Conservation (phyloP, 2,797 vertebrate genomes). For the Pangasius macronema region DNA sequence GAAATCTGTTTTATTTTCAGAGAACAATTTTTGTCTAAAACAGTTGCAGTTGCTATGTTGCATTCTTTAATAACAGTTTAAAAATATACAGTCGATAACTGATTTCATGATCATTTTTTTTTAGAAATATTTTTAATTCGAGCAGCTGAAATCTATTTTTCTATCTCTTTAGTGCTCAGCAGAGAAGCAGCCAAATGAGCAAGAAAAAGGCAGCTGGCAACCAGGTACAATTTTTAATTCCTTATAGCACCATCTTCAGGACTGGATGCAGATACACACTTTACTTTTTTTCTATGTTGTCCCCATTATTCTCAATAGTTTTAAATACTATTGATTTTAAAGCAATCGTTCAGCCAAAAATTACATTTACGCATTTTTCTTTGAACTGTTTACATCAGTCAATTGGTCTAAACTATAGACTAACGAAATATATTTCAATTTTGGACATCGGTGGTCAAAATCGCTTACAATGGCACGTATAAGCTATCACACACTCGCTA, state of each 20-base stretch:
- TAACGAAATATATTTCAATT: too few species aligned
- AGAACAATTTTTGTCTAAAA: neutral
- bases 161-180: constrained; percentile 84
- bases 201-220: constrained; percentile 97
- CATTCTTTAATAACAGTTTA: too few species aligned
- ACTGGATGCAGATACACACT: neutral
- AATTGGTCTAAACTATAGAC: too few species aligned
- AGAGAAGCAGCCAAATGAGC: constrained; percentile 92
- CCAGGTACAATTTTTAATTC: constrained; percentile 78
- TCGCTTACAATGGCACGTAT: neutral
- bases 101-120: neutral
- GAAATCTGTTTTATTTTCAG: neutral
- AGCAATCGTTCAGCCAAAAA: constrained; percentile 12
- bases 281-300: neutral
- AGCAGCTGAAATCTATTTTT: neutral
- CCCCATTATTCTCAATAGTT: neutral
- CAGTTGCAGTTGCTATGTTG: too few species aligned
- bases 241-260: constrained; percentile 3
- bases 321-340: neutral
- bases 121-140: neutral
- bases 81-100: neutral
- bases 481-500: neutral
- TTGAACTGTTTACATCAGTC: too few species aligned
- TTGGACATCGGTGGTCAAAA: too few species aligned
- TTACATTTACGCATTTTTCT: neutral